Evolutionary conservation across 2,888 invertebrate species (phyloP).

Genomic region (Athrips mouffetella): DNA sequence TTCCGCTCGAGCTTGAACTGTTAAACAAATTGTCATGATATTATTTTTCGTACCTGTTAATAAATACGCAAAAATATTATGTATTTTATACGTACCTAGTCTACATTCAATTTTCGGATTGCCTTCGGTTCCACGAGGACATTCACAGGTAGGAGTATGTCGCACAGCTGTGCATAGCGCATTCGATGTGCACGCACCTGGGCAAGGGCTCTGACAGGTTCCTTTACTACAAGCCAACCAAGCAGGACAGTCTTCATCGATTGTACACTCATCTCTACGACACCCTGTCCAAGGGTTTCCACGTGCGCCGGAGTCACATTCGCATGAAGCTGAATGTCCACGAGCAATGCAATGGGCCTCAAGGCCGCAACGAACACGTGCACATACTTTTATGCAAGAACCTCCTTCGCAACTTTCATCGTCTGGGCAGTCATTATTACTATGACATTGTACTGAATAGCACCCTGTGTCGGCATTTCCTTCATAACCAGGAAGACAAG

Average conservation of each 20-base stretch:
- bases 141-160: constrained; percentile 87
- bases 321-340: constrained; percentile 88
- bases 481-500: constrained; percentile 88
- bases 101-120: constrained; percentile 85
- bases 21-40: constrained; percentile 28
- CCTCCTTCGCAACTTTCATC: constrained; percentile 89
- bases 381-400: constrained; percentile 88
- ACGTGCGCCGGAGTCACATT: constrained; percentile 84
- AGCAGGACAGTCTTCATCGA: constrained; percentile 86
- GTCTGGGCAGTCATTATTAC: constrained; percentile 89
- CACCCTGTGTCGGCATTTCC: constrained; percentile 90
- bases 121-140: constrained; percentile 89
- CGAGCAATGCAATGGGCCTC: constrained; percentile 88
- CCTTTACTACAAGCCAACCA: constrained; percentile 88
- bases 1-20: constrained; percentile 76
- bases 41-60: neutral
- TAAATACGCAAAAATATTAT: neutral
- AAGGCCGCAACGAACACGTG: constrained; percentile 86
- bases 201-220: constrained; percentile 90
- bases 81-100: constrained; percentile 67
- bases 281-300: constrained; percentile 90
- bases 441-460: constrained; percentile 90
- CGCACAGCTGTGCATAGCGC: constrained; percentile 88
- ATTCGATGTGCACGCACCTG: constrained; percentile 87
- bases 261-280: constrained; percentile 86